Percentiles rank a stretch among this genome's conserved stretches.
These are phyloP conservation scores for Hipposideros armiger DNA, from an alignment of 2,113 vertebrate genomes.

Conservation along the genomic window DNA sequence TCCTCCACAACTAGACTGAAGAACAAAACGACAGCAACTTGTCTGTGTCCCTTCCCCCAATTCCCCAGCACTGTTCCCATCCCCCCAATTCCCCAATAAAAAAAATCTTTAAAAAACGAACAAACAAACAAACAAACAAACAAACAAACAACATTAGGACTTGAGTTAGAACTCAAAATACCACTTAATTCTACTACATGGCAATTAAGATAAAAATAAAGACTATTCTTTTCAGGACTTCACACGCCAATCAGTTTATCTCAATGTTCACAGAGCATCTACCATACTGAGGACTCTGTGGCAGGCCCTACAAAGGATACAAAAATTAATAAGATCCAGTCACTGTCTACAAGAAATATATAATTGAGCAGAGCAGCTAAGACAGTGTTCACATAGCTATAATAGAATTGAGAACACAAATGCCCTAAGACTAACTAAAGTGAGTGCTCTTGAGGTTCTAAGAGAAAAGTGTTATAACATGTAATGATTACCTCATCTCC, in stretches of 20 bases:
- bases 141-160: background rate
- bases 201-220: constrained; percentile 49
- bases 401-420: constrained; percentile 46
- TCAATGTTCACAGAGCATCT: background rate
- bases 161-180: constrained; percentile 16
- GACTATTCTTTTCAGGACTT: constrained; percentile 22
- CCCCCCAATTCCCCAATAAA: too few relatives aligned
- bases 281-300: background rate
- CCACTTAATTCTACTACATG: background rate
- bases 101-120: too few relatives aligned
- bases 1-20: too few relatives aligned
- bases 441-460: background rate
- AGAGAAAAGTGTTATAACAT: background rate
- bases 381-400: background rate
- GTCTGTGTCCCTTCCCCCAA: too few relatives aligned
- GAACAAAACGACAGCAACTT: too few relatives aligned
- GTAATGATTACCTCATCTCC: constrained; percentile 94
- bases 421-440: background rate
- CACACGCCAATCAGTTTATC: constrained; percentile 5
- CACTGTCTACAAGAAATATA: background rate
- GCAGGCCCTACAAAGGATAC: background rate
- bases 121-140: too few relatives aligned
- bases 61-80: too few relatives aligned
- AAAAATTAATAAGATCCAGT: constrained; percentile 29
- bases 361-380: background rate